A percentile compares a stretch with the other conserved stretches of the same genome.
phyloP scores from a whole-genome alignment of 2,888 invertebrate species.

The Hirtodrosophila alboralis region DNA sequence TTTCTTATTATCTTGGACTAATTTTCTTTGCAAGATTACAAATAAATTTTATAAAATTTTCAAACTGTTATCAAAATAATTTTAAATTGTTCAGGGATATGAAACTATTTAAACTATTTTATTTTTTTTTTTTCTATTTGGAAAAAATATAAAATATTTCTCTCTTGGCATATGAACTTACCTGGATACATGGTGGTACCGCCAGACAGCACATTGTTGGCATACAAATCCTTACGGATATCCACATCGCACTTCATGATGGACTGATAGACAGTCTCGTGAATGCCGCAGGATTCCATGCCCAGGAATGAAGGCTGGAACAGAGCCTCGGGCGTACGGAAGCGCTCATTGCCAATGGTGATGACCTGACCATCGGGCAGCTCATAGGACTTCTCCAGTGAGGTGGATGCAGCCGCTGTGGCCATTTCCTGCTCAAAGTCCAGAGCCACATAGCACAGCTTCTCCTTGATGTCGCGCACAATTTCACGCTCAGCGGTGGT shows the following conservation, averaged over 20 bases:
- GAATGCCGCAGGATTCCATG: conserved; percentile 94
- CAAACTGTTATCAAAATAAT: too few relatives aligned
- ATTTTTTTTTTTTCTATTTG: background rate
- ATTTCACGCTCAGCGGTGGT: conserved; percentile 97
- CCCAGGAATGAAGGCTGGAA: conserved; percentile 96
- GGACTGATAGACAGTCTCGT: conserved; percentile 97
- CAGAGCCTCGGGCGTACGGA: conserved; percentile 97
- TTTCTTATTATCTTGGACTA: too few relatives aligned
- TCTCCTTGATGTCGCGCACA: conserved; percentile 97
- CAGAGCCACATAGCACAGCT: conserved; percentile 94
- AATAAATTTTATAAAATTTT: too few relatives aligned
- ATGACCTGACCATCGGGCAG: conserved; percentile 96
- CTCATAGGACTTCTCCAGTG: conserved; percentile 97
- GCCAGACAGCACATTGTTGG: conserved; percentile 95
- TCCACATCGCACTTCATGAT: conserved; percentile 99
- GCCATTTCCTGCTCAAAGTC: conserved; percentile 98
- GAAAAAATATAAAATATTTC: background rate
- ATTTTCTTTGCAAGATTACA: too few relatives aligned
- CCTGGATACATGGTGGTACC: conserved; percentile 95
- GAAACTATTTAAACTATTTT: too few relatives aligned
- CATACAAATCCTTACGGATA: conserved; percentile 96
- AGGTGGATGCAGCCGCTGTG: conserved; percentile 95
- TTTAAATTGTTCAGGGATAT: too few relatives aligned
- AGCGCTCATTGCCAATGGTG: conserved; percentile 96
- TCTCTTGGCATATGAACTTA: too few relatives aligned